Evolutionary conservation across 2,113 vertebrate species (phyloP).

Genomic region (Talpa occidentalis): DNA sequence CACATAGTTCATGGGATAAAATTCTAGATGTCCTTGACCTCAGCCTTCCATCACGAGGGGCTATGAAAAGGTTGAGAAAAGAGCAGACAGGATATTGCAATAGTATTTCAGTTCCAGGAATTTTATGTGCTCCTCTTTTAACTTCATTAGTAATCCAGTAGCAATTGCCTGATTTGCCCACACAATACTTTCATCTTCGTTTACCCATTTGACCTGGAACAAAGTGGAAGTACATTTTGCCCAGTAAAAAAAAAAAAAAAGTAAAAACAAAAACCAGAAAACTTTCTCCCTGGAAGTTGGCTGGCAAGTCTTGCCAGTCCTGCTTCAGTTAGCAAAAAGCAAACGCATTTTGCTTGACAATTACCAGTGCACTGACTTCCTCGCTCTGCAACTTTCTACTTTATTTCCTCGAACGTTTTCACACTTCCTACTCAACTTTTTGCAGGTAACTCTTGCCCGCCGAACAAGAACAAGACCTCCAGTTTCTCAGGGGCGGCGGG

Average conservation of each 20-base stretch:
- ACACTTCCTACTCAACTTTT: slow-evolving; percentile 12
- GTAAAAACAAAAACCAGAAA: no score
- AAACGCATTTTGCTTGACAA: slow-evolving; percentile 48
- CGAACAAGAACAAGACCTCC: background rate
- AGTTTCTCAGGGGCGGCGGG: background rate
- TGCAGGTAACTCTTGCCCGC: background rate
- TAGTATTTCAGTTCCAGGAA: background rate
- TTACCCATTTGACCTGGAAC: slow-evolving; percentile 50
- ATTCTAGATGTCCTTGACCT: background rate
- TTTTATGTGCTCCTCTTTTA: background rate
- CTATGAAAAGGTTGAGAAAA: background rate
- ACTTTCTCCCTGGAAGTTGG: slow-evolving; percentile 60
- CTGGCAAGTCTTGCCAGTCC: slow-evolving; percentile 61
- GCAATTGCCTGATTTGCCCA: slow-evolving; percentile 54
- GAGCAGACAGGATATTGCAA: background rate
- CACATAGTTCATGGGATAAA: background rate
- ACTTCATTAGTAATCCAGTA: background rate
- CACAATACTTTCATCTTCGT: slow-evolving; percentile 44
- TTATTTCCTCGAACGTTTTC: background rate
- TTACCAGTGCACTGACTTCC: background rate
- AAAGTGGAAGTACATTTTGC: slow-evolving; percentile 69
- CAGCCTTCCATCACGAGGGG: background rate
- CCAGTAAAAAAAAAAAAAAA: slow-evolving; percentile 46
- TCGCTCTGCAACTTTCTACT: slow-evolving; percentile 22
- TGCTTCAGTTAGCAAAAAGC: slow-evolving; percentile 42